Evolutionary conservation across 2,888 invertebrate species (phyloP).

Genomic region (Conomelus anceps): DNA sequence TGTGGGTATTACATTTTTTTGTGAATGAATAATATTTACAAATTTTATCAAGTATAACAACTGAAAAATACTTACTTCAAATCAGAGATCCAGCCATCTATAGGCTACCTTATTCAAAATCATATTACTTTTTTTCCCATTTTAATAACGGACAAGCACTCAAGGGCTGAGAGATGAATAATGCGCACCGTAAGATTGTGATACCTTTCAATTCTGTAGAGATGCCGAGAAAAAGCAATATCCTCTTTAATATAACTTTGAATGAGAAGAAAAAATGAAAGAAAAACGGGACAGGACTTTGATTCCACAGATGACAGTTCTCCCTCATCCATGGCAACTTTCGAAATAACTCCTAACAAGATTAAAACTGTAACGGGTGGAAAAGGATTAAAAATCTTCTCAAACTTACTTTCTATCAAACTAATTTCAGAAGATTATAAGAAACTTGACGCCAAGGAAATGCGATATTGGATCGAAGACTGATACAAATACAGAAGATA

Average conservation of each 20-base stretch:
- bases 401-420: background rate
- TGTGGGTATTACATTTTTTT: no score
- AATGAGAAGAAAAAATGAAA: background rate
- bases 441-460: background rate
- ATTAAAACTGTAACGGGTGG: background rate
- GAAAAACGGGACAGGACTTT: background rate
- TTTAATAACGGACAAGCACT: background rate
- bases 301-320: background rate
- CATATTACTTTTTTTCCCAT: background rate
- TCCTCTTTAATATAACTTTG: background rate
- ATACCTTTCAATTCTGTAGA: background rate
- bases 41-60: background rate
- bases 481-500: background rate
- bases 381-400: background rate
- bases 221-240: background rate
- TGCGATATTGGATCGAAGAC: background rate
- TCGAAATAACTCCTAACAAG: background rate
- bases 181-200: background rate
- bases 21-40: no score
- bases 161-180: background rate
- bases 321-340: background rate
- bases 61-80: background rate
- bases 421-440: background rate
- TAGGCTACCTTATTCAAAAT: background rate
- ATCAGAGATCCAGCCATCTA: constrained; percentile 1